These are phyloP conservation scores for Polymixis lichenea DNA, from an alignment of 2,888 invertebrate species.

Conservation along the genomic window DNA sequence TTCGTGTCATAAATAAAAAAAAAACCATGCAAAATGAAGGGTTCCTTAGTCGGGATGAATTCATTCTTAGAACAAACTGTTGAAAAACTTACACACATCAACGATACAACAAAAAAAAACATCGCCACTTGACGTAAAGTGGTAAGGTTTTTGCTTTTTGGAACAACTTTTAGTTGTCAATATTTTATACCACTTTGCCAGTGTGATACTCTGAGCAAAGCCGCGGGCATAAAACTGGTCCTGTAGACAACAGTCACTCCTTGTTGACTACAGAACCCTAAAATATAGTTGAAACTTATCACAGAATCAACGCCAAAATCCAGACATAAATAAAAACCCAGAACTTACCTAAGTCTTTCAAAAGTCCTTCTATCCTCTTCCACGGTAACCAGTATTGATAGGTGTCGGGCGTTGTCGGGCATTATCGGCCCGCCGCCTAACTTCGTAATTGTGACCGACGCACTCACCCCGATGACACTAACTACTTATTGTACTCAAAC, in stretches of 20 bases:
- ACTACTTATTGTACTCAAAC: slow-evolving; percentile 57
- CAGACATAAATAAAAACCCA: slow-evolving; percentile 23
- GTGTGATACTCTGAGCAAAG: not conserved
- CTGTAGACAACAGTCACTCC: not conserved
- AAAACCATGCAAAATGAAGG: not conserved
- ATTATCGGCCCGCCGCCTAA: slow-evolving; percentile 29
- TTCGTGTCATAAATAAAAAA: too few relatives aligned
- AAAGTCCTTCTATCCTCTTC: slow-evolving; percentile 13
- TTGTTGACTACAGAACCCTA: not conserved
- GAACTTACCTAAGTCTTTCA: slow-evolving; percentile 20
- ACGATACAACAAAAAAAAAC: not conserved
- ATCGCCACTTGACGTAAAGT: not conserved
- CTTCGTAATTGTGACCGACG: slow-evolving; percentile 64
- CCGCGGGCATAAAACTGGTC: not conserved
- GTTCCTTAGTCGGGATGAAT: not conserved
- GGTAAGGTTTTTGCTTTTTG: too few relatives aligned
- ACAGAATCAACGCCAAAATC: slow-evolving; percentile 6
- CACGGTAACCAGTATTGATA: slow-evolving; percentile 62
- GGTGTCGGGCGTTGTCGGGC: slow-evolving; percentile 35
- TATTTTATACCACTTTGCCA: not conserved
- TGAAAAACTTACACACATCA: not conserved
- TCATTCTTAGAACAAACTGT: not conserved
- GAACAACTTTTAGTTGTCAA: not conserved
- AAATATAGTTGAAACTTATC: not conserved
- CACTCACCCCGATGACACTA: slow-evolving; percentile 48